These are phyloP conservation scores for Kryphioiulus occultus DNA, from an alignment of 2,888 invertebrate species.

Conservation along the genomic window DNA sequence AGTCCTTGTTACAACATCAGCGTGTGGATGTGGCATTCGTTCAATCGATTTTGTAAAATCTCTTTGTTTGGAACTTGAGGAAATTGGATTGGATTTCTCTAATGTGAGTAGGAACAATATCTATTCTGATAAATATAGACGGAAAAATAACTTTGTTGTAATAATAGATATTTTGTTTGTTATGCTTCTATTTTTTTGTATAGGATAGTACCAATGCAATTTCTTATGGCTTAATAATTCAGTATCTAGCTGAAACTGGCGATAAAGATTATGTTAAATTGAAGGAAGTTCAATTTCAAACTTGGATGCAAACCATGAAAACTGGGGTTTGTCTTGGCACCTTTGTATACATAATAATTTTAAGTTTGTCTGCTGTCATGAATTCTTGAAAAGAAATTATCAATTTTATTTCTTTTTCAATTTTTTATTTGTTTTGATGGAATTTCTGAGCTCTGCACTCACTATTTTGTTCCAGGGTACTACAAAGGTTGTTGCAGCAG, in stretches of 20 bases:
- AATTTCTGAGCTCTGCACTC: too few species aligned
- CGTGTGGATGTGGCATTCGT: not conserved
- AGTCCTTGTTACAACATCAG: not conserved
- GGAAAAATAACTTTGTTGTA: too few species aligned
- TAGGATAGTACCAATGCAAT: not conserved
- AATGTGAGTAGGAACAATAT: not conserved
- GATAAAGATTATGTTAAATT: slow-evolving; percentile 1
- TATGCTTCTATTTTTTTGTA: not conserved
- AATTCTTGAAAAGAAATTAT: too few species aligned
- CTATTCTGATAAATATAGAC: not conserved
- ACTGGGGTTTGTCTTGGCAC: not conserved
- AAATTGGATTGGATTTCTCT: not conserved
- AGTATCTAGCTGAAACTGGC: not conserved
- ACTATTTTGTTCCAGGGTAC: not conserved
- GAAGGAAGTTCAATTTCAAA: slow-evolving; percentile 23
- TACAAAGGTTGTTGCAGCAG: not conserved
- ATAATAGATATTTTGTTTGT: too few species aligned
- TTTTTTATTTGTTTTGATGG: not conserved
- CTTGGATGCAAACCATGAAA: slow-evolving; percentile 2
- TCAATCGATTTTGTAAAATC: not conserved
- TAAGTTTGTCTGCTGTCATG: not conserved
- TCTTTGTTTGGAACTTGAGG: not conserved
- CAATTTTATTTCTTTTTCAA: not conserved
- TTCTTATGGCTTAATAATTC: not conserved
- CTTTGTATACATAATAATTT: not conserved